These are phyloP conservation scores for Megaceryle torquata DNA, from an alignment of 2,113 vertebrate genomes.

Conservation along the genomic window DNA sequence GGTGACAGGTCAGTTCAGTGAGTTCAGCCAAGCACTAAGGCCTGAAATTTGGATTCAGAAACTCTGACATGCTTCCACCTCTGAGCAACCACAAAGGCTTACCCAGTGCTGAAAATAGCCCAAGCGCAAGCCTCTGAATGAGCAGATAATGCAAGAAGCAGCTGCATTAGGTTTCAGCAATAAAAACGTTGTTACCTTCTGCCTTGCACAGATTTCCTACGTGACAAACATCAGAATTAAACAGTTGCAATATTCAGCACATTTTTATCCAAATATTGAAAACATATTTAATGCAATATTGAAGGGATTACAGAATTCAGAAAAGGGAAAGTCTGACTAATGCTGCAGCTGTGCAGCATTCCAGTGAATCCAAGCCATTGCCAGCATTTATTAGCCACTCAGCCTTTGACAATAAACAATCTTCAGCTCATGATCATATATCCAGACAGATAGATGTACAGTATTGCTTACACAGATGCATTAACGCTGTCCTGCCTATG, in stretches of 20 bases:
- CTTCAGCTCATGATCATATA: slow-evolving; percentile 33
- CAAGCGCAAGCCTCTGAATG: not conserved
- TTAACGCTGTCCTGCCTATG: slow-evolving; percentile 17
- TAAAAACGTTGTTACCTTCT: slow-evolving; percentile 58
- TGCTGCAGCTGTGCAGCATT: slow-evolving; percentile 71
- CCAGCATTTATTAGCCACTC: slow-evolving; percentile 72
- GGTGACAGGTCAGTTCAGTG: slow-evolving; percentile 49
- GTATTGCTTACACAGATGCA: slow-evolving; percentile 6
- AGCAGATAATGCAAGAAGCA: not conserved
- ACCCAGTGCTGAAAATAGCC: not conserved
- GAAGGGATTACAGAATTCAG: slow-evolving; percentile 76
- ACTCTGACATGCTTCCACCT: slow-evolving; percentile 43
- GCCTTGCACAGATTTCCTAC: slow-evolving; percentile 59
- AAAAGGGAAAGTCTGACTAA: slow-evolving; percentile 80
- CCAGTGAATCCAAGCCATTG: slow-evolving; percentile 62
- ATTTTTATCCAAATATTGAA: slow-evolving; percentile 82
- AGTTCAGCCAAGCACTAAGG: slow-evolving; percentile 71
- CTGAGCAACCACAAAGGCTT: not conserved
- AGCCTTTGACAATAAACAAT: slow-evolving; percentile 74
- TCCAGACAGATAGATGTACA: slow-evolving; percentile 11
- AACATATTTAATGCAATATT: slow-evolving; percentile 80
- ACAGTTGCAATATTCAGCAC: slow-evolving; percentile 77
- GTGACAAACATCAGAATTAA: slow-evolving; percentile 69
- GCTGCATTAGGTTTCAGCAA: not conserved
- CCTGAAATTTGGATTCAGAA: slow-evolving; percentile 60